Percentiles rank a stretch among this genome's conserved stretches.
Conservation (phyloP, 2,113 vertebrate species). For the Daubentonia madagascariensis region DNA sequence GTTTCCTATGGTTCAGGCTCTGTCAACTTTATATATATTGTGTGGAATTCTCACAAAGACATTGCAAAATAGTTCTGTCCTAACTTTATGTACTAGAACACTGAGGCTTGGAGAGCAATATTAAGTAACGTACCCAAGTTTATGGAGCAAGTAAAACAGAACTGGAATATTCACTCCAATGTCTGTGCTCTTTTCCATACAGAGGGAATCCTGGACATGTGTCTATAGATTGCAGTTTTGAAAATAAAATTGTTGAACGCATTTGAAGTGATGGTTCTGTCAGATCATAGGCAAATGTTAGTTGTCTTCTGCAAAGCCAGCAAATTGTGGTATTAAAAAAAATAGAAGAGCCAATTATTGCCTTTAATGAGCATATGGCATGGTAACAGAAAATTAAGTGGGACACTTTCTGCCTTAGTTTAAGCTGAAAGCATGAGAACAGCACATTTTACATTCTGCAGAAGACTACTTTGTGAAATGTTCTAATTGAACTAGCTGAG, state of each 20-base stretch:
- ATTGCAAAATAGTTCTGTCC: no score
- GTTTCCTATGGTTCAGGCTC: no score
- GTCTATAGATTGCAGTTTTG: background rate
- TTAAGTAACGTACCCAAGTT: background rate
- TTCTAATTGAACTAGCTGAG: background rate
- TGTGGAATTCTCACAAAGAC: no score
- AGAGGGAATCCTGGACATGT: background rate
- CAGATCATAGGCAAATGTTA: background rate
- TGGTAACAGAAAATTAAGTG: background rate
- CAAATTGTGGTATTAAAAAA: background rate
- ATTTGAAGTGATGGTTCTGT: background rate
- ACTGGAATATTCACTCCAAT: background rate
- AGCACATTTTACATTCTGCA: background rate
- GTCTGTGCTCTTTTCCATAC: background rate
- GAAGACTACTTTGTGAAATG: background rate
- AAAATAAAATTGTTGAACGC: background rate
- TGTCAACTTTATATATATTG: no score
- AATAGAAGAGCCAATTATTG: background rate
- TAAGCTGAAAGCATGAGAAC: background rate
- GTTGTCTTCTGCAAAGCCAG: background rate
- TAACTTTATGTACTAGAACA: no score
- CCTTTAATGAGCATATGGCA: background rate
- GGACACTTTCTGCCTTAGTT: background rate
- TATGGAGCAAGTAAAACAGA: background rate
- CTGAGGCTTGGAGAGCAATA: no score